Conservation (phyloP, 2,888 invertebrate genomes). For the Drosophila subquinaria region DNA sequence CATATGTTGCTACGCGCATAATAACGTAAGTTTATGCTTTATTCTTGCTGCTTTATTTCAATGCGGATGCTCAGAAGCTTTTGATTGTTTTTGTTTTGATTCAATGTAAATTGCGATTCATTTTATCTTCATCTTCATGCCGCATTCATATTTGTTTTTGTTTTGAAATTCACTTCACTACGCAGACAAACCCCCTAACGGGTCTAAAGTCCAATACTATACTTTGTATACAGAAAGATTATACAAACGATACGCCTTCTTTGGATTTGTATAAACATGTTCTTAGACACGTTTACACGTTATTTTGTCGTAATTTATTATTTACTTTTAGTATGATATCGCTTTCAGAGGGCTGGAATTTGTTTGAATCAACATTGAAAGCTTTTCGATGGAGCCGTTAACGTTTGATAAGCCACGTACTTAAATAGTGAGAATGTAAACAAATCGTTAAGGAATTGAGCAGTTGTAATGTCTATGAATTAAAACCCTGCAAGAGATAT, state of each 20-base stretch:
- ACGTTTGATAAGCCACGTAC: conserved; percentile 4
- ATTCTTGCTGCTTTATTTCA: conserved; percentile 14
- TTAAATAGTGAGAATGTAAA: neutral
- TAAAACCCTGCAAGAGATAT: neutral
- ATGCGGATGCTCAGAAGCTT: conserved; percentile 7
- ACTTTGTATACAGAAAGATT: neutral
- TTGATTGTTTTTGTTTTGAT: conserved; percentile 33
- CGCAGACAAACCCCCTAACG: conserved; percentile 24
- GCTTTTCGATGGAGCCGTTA: conserved; percentile 8
- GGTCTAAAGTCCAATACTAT: conserved; percentile 55
- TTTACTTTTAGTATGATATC: conserved; percentile 4
- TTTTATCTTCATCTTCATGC: conserved; percentile 19
- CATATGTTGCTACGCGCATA: conserved; percentile 48
- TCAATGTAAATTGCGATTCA: conserved; percentile 23
- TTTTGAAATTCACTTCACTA: conserved; percentile 36
- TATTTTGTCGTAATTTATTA: conserved; percentile 30
- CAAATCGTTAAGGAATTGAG: neutral
- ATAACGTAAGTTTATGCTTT: conserved; percentile 18
- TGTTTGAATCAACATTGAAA: conserved; percentile 49
- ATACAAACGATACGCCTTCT: neutral
- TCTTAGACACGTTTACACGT: conserved; percentile 53
- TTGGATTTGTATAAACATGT: conserved; percentile 40
- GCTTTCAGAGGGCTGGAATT: conserved; percentile 16
- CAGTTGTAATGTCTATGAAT: neutral
- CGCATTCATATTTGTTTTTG: conserved; percentile 32